Evolutionary conservation across 2,888 invertebrate genomes (phyloP).

Genomic region (Plebejus anna): DNA sequence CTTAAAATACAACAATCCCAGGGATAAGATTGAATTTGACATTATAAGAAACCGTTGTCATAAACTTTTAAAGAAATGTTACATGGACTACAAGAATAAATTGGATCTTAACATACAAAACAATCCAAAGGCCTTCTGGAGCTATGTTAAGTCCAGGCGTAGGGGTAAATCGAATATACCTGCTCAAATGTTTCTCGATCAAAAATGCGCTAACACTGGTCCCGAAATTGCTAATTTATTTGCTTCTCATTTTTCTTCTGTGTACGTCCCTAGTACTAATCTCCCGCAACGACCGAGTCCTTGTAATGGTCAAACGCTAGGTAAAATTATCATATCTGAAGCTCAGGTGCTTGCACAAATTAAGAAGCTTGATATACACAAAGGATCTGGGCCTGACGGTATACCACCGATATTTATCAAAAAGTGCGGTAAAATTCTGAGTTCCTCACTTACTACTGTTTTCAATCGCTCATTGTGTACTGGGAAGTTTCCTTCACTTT

Average conservation of each 20-base stretch:
- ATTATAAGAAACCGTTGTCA: neutral
- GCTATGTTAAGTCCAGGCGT: too few relatives aligned
- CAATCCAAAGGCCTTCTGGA: too few relatives aligned
- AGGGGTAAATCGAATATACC: neutral
- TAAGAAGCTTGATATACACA: too few relatives aligned
- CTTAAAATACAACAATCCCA: conserved; percentile 27
- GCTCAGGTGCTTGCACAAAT: too few relatives aligned
- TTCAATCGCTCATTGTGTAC: conserved; percentile 2
- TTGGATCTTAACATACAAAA: neutral
- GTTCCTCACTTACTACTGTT: neutral
- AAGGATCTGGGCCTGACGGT: neutral
- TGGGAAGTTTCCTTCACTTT: conserved; percentile 14
- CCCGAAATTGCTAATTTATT: neutral
- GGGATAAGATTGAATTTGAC: conserved; percentile 26
- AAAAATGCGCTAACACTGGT: neutral
- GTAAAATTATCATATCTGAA: too few relatives aligned
- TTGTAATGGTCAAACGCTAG: too few relatives aligned
- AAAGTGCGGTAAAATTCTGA: neutral
- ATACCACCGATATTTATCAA: neutral
- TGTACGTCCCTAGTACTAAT: too few relatives aligned
- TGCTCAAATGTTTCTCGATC: neutral
- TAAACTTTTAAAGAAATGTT: conserved; percentile 21
- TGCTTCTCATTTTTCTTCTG: too few relatives aligned
- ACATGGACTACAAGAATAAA: neutral
- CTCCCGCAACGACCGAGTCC: neutral